Evolutionary conservation across 2,113 vertebrate species (phyloP), one percentile per base, ranked within the genome.

Genomic region (Lasiurus cinereus): DNA sequence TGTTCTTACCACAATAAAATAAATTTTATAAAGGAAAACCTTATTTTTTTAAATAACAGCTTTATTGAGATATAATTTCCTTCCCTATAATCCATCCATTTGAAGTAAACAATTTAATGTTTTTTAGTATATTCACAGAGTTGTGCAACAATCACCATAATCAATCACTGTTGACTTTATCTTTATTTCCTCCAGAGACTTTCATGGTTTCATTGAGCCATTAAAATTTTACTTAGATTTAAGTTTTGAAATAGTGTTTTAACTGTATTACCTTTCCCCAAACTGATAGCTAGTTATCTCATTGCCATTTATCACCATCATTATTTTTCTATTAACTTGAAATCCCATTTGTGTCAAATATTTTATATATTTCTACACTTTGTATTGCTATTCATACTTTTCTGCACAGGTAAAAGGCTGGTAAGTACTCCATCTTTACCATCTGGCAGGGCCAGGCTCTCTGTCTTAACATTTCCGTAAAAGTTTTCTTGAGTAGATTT

Each of bases 191-290:
- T 84, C 88, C 39, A 59, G 72, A 59, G 48, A 50, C 15, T 84
- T 84, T 84, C 33, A 73, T 92, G 21, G 27, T 74, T 89, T 67
- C 36, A 39, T 73, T 36, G 72, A 66, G n/a, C 29, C 21, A 64
- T 52, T 78, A 73, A 66, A 48, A 33, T 64, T 39, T 46, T 50
- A 67, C 87, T 74, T 87, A 80, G 21, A 73, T 73, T 80, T 86
- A 83, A 50, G 6, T 67, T 88, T 96, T 88, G 27, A 89, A 92
- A 79, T 43, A 79, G 24, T 92, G 36, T 43, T 72, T 92, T 74
- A 78, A 69, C 39, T 79, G 5, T 52, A 67, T 79, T 39, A 73
- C 36, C 39, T 56, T 91, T 56, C 16, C 18, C 46, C 56, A 88
- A 59, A 79, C 78, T 29, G 11, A 73, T 62, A 59, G 6, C 59